Evolutionary conservation across 1,140 invertebrate genomes (phyloP).

Genomic region (Hyles euphorbiae): DNA sequence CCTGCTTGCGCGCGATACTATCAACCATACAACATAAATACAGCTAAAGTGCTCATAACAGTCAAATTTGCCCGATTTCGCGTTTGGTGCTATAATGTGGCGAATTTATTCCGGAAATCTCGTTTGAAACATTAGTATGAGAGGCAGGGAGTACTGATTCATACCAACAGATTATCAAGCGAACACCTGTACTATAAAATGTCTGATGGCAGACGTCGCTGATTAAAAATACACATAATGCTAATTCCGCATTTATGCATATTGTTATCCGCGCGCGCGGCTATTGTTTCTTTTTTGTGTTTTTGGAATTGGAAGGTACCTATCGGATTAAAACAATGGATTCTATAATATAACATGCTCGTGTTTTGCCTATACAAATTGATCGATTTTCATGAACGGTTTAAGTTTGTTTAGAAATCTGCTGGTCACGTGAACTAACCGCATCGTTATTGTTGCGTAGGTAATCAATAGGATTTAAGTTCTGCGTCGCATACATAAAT

Average conservation of each 20-base stretch:
- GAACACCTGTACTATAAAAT: conserved; percentile 26
- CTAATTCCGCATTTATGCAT: neutral
- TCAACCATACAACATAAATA: conserved; percentile 28
- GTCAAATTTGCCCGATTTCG: conserved; percentile 45
- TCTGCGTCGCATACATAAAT: no score
- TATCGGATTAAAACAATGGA: no score
- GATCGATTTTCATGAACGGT: no score
- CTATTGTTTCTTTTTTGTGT: no score
- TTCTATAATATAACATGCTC: no score
- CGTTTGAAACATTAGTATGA: conserved; percentile 40
- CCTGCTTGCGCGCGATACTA: conserved; percentile 3
- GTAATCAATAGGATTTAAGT: no score
- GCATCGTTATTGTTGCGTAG: no score
- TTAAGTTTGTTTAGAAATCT: no score
- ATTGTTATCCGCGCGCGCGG: no score
- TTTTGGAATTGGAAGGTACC: no score
- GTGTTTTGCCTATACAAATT: no score
- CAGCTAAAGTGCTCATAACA: conserved; percentile 44
- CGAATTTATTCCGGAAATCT: conserved; percentile 44
- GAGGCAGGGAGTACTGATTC: conserved; percentile 30
- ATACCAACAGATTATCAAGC: conserved; percentile 22
- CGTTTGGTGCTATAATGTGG: conserved; percentile 19
- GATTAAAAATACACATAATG: conserved; percentile 8
- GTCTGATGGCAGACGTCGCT: conserved; percentile 7
- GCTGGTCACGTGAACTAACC: no score